These are phyloP conservation scores for Temnothorax ravouxi DNA, from an alignment of 2,888 invertebrate species.

Conservation along the genomic window DNA sequence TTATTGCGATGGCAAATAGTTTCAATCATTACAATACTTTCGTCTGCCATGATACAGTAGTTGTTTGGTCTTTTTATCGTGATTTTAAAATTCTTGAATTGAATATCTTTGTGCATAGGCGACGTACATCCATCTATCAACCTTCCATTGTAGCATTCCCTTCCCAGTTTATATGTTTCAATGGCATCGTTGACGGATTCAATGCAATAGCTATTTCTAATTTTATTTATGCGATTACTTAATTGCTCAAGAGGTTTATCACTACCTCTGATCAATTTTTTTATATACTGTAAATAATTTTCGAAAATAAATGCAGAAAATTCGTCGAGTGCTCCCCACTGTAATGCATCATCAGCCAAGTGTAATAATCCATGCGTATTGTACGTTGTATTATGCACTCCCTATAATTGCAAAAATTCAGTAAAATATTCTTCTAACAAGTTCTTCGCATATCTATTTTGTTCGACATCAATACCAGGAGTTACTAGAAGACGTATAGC, in stretches of 20 bases:
- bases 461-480: slow-evolving; percentile 11
- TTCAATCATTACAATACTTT: slow-evolving; percentile 4
- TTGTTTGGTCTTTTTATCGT: slow-evolving; percentile 3
- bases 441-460: slow-evolving; percentile 2
- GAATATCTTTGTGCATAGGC: slow-evolving; percentile 4
- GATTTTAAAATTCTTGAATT: slow-evolving; percentile 21
- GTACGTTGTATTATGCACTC: neutral
- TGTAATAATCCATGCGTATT: slow-evolving; percentile 15
- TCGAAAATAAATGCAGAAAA: slow-evolving; percentile 16
- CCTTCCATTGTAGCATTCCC: neutral
- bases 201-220: slow-evolving; percentile 1
- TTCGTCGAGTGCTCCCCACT: neutral
- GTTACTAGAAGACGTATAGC: slow-evolving; percentile 17
- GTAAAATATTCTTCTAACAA: slow-evolving; percentile 15
- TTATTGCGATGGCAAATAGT: slow-evolving; percentile 13
- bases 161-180: slow-evolving; percentile 11
- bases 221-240: neutral
- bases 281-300: slow-evolving; percentile 1
- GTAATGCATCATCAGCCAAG: slow-evolving; percentile 1
- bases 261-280: slow-evolving; percentile 1
- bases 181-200: neutral
- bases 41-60: slow-evolving; percentile 11
- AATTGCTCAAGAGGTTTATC: slow-evolving; percentile 18
- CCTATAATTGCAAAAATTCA: neutral
- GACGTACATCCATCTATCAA: neutral